A percentile compares a stretch with the other conserved stretches of the same genome.
Conservation (phyloP, 2,797 vertebrate genomes). For the Sebastes aleutianus region DNA sequence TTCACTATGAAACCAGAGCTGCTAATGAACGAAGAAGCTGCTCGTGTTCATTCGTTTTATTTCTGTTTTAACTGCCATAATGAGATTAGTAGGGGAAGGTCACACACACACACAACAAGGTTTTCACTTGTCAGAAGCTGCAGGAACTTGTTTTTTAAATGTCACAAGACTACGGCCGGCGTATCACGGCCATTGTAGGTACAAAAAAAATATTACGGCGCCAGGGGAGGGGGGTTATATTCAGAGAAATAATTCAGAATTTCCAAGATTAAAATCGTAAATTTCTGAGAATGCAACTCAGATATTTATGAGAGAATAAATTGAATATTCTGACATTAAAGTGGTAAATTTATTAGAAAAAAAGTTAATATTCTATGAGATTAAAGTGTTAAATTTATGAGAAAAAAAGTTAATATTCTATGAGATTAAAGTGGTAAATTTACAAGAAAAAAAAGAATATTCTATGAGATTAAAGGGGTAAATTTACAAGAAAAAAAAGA, state of each 20-base stretch:
- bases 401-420: background rate
- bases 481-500: too few species aligned
- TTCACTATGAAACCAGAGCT: background rate
- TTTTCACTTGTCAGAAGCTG: background rate
- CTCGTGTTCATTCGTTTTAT: background rate
- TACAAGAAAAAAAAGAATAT: too few species aligned
- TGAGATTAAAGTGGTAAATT: background rate
- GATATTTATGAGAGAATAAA: background rate
- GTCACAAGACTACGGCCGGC: background rate
- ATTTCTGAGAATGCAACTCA: background rate
- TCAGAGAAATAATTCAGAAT: background rate
- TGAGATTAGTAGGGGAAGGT: background rate
- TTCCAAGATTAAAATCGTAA: too few species aligned
- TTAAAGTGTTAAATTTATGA: fast-evolving
- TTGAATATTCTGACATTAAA: background rate
- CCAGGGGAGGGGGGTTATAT: background rate
- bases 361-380: too few species aligned
- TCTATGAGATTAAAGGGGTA: too few species aligned
- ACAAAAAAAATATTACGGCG: background rate
- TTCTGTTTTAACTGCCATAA: background rate
- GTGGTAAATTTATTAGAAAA: background rate
- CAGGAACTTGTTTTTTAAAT: background rate
- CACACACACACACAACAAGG: background rate
- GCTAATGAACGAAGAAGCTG: background rate
- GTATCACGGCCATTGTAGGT: background rate